These are phyloP conservation scores for Gambusia affinis DNA, from an alignment of 2,113 vertebrate species.

Conservation along the genomic window DNA sequence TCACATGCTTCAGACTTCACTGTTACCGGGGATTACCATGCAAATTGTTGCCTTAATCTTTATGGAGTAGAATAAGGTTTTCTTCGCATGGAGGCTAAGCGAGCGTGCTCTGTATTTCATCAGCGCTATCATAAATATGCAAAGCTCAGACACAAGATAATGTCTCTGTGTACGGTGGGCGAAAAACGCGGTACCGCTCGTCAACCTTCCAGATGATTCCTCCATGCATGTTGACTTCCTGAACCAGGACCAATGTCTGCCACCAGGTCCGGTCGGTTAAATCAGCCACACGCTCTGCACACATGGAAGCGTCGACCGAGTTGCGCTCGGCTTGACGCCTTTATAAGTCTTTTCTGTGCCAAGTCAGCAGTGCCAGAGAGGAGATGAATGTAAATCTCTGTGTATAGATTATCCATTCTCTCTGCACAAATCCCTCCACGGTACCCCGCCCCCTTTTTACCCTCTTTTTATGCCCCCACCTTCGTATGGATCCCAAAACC, in stretches of 20 bases:
- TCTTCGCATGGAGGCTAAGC: slow-evolving; percentile 40
- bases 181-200: slow-evolving; percentile 3
- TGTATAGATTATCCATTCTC: slow-evolving; percentile 71
- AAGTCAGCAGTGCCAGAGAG: slow-evolving; percentile 51
- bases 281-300: slow-evolving; percentile 1
- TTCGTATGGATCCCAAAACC: slow-evolving; percentile 55
- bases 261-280: slow-evolving; percentile 2
- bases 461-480: slow-evolving; percentile 37
- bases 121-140: slow-evolving; percentile 46
- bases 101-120: slow-evolving; percentile 29
- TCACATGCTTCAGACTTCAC: slow-evolving; percentile 38
- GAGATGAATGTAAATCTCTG: slow-evolving; percentile 71
- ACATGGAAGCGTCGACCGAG: slow-evolving; percentile 24
- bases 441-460: slow-evolving; percentile 44
- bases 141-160: slow-evolving; percentile 42
- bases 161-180: slow-evolving; percentile 6
- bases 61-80: slow-evolving; percentile 44
- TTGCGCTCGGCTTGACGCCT: slow-evolving; percentile 41
- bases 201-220: slow-evolving; percentile 9
- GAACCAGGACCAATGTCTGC: slow-evolving; percentile 50
- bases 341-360: slow-evolving; percentile 58
- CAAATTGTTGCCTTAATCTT: slow-evolving; percentile 67
- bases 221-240: background rate
- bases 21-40: slow-evolving; percentile 59
- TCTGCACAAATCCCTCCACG: slow-evolving; percentile 47